A percentile compares a stretch with the other conserved stretches of the same genome.
Evolutionary conservation across 2,888 invertebrate species (phyloP).

Genomic region (Macrophya annulata): DNA sequence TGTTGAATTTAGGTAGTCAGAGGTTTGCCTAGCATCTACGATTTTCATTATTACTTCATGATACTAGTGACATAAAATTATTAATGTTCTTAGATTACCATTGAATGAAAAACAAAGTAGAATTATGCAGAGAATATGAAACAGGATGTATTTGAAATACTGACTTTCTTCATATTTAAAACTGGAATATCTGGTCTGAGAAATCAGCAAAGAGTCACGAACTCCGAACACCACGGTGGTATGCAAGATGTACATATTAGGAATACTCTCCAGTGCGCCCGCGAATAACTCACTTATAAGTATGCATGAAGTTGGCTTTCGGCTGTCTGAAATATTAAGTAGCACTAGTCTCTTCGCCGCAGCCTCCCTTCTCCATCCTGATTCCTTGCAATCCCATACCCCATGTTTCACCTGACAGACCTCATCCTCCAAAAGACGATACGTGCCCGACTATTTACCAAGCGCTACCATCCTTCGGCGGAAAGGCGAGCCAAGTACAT

Average conservation of each 20-base stretch:
- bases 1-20: background rate
- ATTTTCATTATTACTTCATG: background rate
- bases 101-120: background rate
- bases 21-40: background rate
- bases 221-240: background rate
- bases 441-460: constrained; percentile 35
- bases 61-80: background rate
- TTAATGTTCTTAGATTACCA: background rate
- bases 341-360: constrained; percentile 61
- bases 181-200: constrained; percentile 18
- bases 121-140: background rate
- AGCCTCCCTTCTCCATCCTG: constrained; percentile 19
- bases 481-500: background rate
- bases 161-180: background rate
- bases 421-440: constrained; percentile 9
- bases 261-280: constrained; percentile 28
- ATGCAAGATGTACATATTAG: constrained; percentile 45
- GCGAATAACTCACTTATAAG: constrained; percentile 64
- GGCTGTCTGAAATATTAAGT: constrained; percentile 73
- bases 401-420: background rate
- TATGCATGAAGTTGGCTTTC: constrained; percentile 73
- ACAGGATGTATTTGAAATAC: background rate
- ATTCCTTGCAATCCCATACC: constrained; percentile 13
- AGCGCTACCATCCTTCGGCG: background rate
- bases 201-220: constrained; percentile 33